These are phyloP conservation scores for Empidonax traillii DNA, from an alignment of 2,113 vertebrate species.

Conservation along the genomic window DNA sequence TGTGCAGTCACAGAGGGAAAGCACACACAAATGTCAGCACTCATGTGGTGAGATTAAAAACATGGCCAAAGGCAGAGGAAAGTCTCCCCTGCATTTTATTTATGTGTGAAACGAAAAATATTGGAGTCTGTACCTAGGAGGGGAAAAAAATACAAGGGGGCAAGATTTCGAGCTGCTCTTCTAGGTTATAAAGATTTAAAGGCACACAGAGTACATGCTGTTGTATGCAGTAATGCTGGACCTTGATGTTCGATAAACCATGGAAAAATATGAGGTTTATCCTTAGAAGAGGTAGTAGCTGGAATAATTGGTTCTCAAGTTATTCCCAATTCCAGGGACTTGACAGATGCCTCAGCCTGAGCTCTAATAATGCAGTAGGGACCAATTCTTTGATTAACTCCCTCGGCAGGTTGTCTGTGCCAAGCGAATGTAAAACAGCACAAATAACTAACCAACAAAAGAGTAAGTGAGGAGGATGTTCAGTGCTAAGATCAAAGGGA, in stretches of 20 bases:
- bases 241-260: neutral
- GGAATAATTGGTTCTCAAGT: neutral
- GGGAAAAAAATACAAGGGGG: neutral
- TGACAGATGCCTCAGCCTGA: neutral
- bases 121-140: neutral
- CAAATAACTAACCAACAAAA: neutral
- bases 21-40: neutral
- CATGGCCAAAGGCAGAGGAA: neutral
- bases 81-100: neutral
- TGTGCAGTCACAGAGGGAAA: slow-evolving; percentile 52
- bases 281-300: neutral
- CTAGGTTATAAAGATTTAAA: neutral
- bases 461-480: neutral
- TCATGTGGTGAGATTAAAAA: neutral
- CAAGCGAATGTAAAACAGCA: neutral
- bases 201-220: neutral
- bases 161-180: neutral
- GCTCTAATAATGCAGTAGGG: neutral
- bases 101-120: neutral
- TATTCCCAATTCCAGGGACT: neutral
- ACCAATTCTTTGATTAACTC: neutral
- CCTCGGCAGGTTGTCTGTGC: neutral
- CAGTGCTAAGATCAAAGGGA: neutral
- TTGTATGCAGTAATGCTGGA: neutral
- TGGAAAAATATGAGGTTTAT: neutral